Percentiles rank a stretch among this genome's conserved stretches.
Conservation (phyloP, 2,797 vertebrate genomes). For the Pangasius djambal region DNA sequence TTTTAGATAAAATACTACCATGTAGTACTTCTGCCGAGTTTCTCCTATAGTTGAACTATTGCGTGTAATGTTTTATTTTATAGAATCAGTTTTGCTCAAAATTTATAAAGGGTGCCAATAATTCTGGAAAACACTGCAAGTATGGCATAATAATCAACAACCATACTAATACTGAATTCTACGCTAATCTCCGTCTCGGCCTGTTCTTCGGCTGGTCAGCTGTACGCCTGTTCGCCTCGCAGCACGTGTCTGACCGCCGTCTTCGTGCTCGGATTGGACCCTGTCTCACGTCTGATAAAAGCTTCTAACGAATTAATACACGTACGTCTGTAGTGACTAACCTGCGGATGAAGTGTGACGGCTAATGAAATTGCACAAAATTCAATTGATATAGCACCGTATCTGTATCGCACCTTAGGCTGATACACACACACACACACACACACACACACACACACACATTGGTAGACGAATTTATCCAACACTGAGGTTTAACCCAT, state of each 20-base stretch:
- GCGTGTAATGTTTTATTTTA: neutral
- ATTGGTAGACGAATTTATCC: neutral
- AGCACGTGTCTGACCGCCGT: neutral
- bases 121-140: neutral
- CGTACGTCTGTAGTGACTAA: neutral
- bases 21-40: neutral
- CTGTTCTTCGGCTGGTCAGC: neutral
- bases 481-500: neutral
- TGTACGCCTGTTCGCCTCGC: neutral
- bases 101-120: neutral
- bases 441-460: neutral
- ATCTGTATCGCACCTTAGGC: neutral
- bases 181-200: neutral
- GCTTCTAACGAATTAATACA: neutral
- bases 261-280: neutral
- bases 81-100: neutral
- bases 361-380: neutral
- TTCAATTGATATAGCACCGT: neutral
- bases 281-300: neutral
- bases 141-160: neutral
- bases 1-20: neutral
- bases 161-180: neutral
- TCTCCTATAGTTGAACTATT: neutral
- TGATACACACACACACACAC: neutral
- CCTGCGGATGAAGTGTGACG: constrained; percentile 16